Evolutionary conservation across 2,797 vertebrate genomes (phyloP), one percentile per base, ranked within the genome.

Genomic region (Siniperca scherzeri): DNA sequence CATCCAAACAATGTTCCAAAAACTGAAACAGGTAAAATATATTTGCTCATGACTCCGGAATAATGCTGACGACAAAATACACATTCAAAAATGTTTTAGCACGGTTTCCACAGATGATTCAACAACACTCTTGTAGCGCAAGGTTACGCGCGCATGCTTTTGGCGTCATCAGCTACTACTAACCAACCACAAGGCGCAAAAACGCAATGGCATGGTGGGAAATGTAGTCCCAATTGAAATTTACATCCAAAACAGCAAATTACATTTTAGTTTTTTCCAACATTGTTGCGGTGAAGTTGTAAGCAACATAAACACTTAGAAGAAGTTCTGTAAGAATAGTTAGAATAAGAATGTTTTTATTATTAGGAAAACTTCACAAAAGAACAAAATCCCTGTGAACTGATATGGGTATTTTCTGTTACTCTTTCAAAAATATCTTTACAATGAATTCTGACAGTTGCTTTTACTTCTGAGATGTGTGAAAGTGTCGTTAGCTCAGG

Each of bases 21-120:
- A 5, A 94, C 72, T 61, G 96, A 96, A 10, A 93, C 83, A 0
- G 96, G 95, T 12, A 96, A 65, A 80, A 96, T 88, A 56, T 93
- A 96, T 89, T 74, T 95, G 62, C 80, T 96, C 96, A 96, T 96
- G 13, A 4, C 84, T 77, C 1, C 14, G 2, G 12, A 62, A 22
- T 1, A 53, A 52, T 0, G 3, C 1, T 0, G 30, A 16, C 8
- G 7, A 57, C 10, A 13, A 48, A 53, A 75, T 17, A 21, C 1
- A 52, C 0, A 2, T 65, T 48, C 1, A 22, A 68, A 46, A 22
- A 5, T 0, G 10, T 61, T 59, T 56, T 3, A 38, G 57, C 5
- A 22, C n/a, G 1, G 4, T n/a, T 62, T 76, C 7, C 25, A 30
- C 27, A 68, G 38, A 52, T 73, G 2, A 12, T 57, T 16, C 78